A percentile compares a stretch with the other conserved stretches of the same genome.
phyloP scores from a whole-genome alignment of 92 coral and sea anemone genomes.

The Virgularia gustaviana region DNA sequence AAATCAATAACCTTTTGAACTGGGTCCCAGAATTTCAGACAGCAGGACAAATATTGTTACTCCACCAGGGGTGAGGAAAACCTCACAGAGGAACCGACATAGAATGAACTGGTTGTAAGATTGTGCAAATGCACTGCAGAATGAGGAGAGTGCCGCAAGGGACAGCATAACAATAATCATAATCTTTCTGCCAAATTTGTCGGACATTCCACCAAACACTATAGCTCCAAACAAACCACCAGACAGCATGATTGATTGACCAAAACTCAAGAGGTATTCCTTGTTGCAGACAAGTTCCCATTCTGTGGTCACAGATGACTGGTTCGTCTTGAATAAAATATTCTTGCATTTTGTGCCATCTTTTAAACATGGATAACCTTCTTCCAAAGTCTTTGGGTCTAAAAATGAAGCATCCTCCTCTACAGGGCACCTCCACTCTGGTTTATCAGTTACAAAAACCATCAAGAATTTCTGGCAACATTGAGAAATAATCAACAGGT shows the following conservation, averaged over 20 bases:
- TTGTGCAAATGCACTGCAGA: constrained; percentile 72
- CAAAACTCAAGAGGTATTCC: constrained; percentile 67
- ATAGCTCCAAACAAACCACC: constrained; percentile 76
- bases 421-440: constrained; percentile 68
- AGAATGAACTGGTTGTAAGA: constrained; percentile 63
- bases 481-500: constrained; percentile 48
- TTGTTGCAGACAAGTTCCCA: constrained; percentile 77
- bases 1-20: constrained; percentile 84
- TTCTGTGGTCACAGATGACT: constrained; percentile 80
- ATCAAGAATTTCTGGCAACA: constrained; percentile 69
- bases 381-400: neutral
- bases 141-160: constrained; percentile 34
- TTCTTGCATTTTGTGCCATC: constrained; percentile 51
- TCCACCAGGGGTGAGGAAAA: constrained; percentile 66
- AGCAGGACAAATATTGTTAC: constrained; percentile 64
- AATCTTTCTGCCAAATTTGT: constrained; percentile 71
- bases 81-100: constrained; percentile 62
- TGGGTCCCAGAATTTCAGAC: constrained; percentile 76
- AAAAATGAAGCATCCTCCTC: neutral
- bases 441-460: constrained; percentile 79
- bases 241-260: constrained; percentile 72
- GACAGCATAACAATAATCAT: constrained; percentile 56
- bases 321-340: constrained; percentile 48
- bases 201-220: constrained; percentile 66
- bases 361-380: constrained; percentile 23